Percentiles rank a stretch among this genome's conserved stretches.
These are phyloP conservation scores for Ptycholaimellus sp. DNA, from an alignment of 2,888 invertebrate genomes.

Conservation along the genomic window DNA sequence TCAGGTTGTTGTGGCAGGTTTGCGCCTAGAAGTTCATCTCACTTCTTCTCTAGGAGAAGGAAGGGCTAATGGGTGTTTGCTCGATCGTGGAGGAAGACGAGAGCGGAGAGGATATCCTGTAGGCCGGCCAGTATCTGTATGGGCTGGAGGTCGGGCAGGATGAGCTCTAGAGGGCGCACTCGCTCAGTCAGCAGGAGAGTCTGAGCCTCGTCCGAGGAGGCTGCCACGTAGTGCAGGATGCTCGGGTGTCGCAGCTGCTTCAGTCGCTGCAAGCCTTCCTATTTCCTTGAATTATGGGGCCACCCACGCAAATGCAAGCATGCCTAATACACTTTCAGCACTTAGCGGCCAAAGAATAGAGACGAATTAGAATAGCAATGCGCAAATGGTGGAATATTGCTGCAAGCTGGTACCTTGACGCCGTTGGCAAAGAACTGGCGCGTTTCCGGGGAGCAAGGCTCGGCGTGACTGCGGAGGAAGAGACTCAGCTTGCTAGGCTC, in stretches of 20 bases:
- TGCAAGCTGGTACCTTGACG: too few relatives aligned
- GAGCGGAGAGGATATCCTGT: not conserved
- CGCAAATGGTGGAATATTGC: too few relatives aligned
- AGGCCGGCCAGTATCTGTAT: conserved; percentile 1
- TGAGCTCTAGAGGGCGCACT: not conserved
- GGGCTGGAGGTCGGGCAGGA: not conserved
- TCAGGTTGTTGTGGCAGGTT: conserved; percentile 52
- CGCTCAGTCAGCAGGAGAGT: conserved; percentile 1
- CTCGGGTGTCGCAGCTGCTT: conserved; percentile 3
- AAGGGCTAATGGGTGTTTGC: not conserved
- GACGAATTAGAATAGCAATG: too few relatives aligned
- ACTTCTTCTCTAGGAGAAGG: not conserved
- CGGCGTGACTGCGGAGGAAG: too few relatives aligned
- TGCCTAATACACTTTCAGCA: too few relatives aligned
- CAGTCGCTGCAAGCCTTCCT: conserved; percentile 1
- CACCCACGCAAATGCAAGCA: too few relatives aligned
- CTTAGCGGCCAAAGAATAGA: too few relatives aligned
- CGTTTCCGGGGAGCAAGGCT: too few relatives aligned
- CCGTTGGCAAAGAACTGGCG: too few relatives aligned
- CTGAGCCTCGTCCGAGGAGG: not conserved
- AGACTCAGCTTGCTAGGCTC: too few relatives aligned
- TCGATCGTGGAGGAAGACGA: conserved; percentile 2
- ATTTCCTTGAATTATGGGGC: too few relatives aligned
- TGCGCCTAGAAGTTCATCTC: conserved; percentile 3
- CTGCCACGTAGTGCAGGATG: not conserved